Evolutionary conservation across 2,797 vertebrate species (phyloP).

Genomic region (Hoplostethus atlanticus): DNA sequence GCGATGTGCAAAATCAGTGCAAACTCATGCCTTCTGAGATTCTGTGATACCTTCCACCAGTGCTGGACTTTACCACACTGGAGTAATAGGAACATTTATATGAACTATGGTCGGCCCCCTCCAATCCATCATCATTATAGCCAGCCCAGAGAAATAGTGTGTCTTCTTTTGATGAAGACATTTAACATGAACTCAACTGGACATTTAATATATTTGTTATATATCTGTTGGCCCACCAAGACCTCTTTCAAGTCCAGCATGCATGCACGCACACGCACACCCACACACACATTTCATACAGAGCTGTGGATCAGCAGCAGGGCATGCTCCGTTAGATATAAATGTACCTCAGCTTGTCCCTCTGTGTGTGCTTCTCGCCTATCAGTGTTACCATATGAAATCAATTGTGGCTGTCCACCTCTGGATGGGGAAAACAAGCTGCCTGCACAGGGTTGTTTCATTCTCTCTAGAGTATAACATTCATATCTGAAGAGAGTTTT

Average conservation of each 20-base stretch:
- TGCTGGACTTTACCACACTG: slow-evolving; percentile 6
- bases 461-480: slow-evolving; percentile 4
- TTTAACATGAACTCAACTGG: too few relatives aligned
- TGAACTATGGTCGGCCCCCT: slow-evolving; percentile 23
- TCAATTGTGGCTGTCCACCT: slow-evolving; percentile 12
- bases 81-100: slow-evolving; percentile 15
- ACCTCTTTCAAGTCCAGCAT: too few relatives aligned
- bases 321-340: slow-evolving; percentile 1
- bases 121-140: slow-evolving; percentile 37
- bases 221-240: too few relatives aligned
- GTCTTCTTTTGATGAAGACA: slow-evolving; percentile 25
- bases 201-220: too few relatives aligned
- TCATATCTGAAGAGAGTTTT: slow-evolving; percentile 15
- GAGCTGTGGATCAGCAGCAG: too few relatives aligned
- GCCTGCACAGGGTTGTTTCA: background rate
- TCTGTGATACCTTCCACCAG: slow-evolving; percentile 23
- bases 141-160: slow-evolving; percentile 9
- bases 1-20: slow-evolving; percentile 58
- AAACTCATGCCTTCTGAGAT: slow-evolving; percentile 15
- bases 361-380: slow-evolving; percentile 2
- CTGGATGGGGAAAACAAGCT: slow-evolving; percentile 6
- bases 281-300: too few relatives aligned
- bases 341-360: slow-evolving; percentile 1
- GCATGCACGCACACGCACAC: too few relatives aligned
- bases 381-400: slow-evolving; percentile 12